Evolutionary conservation across 1,140 invertebrate species (phyloP).

Genomic region (Drosophila punjabiensis): DNA sequence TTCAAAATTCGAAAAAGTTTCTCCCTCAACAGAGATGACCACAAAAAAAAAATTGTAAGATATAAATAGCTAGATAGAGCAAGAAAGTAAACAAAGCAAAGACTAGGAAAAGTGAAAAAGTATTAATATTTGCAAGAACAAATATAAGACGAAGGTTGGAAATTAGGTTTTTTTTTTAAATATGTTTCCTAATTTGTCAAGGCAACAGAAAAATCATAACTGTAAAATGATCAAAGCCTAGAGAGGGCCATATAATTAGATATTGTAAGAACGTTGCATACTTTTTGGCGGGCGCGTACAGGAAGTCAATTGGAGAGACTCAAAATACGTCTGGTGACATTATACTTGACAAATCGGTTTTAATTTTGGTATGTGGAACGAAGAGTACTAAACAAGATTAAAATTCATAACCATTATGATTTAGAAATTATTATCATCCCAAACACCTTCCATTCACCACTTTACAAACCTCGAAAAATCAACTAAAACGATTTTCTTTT

Average conservation of each 20-base stretch:
- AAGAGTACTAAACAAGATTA: not conserved
- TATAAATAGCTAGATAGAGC: slow-evolving; percentile 22
- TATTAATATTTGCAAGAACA: slow-evolving; percentile 2
- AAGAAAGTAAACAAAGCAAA: not conserved
- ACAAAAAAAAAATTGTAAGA: slow-evolving; percentile 14
- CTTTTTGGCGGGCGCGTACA: not conserved
- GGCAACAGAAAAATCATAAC: not conserved
- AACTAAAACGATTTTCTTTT: slow-evolving; percentile 46
- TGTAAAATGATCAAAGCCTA: not conserved
- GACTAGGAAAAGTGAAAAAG: not conserved
- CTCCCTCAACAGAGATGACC: slow-evolving; percentile 36
- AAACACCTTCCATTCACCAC: not conserved
- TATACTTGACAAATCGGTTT: not conserved
- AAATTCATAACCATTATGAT: not conserved
- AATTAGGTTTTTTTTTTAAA: not conserved
- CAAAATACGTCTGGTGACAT: not conserved
- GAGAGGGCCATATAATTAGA: not conserved
- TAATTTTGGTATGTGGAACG: too few species aligned
- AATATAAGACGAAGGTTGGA: not conserved
- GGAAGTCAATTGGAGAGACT: not conserved
- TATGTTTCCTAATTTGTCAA: not conserved
- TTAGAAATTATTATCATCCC: not conserved
- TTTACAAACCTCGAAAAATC: slow-evolving; percentile 19
- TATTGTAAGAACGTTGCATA: not conserved
- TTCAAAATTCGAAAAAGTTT: slow-evolving; percentile 55